Base-by-base conservation (phyloP, 2,113 vertebrate species). In the Laticauda colubrina region DNA sequence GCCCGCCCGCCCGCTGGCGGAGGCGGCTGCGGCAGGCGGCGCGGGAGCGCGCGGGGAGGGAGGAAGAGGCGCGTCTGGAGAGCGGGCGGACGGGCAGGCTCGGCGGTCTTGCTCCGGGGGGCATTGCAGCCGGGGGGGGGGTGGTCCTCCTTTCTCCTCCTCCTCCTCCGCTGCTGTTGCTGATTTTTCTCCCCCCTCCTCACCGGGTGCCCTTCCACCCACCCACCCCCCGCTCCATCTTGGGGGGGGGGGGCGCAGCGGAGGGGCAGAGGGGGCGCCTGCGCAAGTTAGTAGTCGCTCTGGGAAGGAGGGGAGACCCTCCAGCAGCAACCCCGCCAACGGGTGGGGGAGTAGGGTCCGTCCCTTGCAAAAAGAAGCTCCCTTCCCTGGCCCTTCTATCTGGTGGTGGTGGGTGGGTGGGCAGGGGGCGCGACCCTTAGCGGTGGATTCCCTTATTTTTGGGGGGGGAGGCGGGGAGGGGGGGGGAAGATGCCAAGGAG, bases 231-330 rank as follows among this genome's bases (percentile, higher is more conserved):
- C 6, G 45, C 56, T 59, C 45, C 53, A 92, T 91, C 91, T 89
- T 85, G 64, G 94, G 95, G 93, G 48, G 64, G 94, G 95, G 93
- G 48, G 92, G 91, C 29, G 86, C 48, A 34, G 15, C 81, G 55
- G 54, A 55, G 29, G 88, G 45, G 15, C 34, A 81, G 88, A 43
- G 56, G 93, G 88, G 89, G 85, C 91, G 85, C 88, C 93, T 29
- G 94, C 64, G 90, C 94, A 94, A 94, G 95, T 95, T 94, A 94
- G 95, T 94, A 89, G 29, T 94, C 87, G 29, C 81, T 57, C 81
- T 88, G 69, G 85, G 94, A 34, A 89, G 88, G 85, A n/a, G 81
- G 57, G 85, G 56, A 93, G 94, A 94, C 69, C 51, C n/a, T 4
- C 90, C 7, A 15, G 48, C 61, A 39, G 5, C 64, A 21, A 10